These are phyloP conservation scores for Carassius gibelio DNA, from an alignment of 2,113 vertebrate species.

Conservation along the genomic window DNA sequence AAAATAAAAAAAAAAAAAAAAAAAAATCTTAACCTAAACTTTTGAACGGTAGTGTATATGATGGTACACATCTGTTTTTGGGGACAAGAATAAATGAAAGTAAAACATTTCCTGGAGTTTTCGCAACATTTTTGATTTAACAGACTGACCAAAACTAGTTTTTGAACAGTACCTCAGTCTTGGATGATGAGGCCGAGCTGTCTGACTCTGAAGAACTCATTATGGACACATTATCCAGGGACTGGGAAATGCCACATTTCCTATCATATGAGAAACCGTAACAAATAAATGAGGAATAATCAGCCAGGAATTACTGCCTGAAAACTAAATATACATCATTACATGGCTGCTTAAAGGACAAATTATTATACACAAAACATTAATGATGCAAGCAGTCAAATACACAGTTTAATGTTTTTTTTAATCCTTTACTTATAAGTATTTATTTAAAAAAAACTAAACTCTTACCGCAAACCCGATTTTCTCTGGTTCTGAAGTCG, in stretches of 20 bases:
- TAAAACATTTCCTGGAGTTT: not conserved
- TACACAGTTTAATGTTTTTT: not conserved
- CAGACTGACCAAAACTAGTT: not conserved
- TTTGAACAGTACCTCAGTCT: constrained; percentile 64
- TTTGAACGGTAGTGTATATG: not conserved
- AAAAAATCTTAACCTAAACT: not conserved
- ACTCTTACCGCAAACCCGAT: constrained; percentile 59
- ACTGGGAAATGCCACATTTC: constrained; percentile 68
- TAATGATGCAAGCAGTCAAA: not conserved
- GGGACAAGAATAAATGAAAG: not conserved
- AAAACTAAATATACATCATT: too few species aligned
- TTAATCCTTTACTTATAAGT: not conserved
- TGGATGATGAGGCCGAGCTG: constrained; percentile 57
- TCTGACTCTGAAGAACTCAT: constrained; percentile 71
- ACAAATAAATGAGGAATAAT: not conserved
- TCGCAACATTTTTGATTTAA: not conserved
- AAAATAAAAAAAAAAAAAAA: not conserved
- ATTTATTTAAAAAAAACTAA: not conserved
- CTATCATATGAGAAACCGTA: constrained; percentile 7
- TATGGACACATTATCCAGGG: constrained; percentile 70
- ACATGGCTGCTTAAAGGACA: not conserved
- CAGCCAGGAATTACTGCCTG: not conserved
- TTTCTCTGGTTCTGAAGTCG: not conserved
- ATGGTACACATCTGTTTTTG: not conserved
- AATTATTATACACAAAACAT: not conserved